Percentiles rank a stretch among this genome's conserved stretches.
phyloP scores from a whole-genome alignment of 2,888 invertebrate genomes.

The Minunthozetes semirufus region DNA sequence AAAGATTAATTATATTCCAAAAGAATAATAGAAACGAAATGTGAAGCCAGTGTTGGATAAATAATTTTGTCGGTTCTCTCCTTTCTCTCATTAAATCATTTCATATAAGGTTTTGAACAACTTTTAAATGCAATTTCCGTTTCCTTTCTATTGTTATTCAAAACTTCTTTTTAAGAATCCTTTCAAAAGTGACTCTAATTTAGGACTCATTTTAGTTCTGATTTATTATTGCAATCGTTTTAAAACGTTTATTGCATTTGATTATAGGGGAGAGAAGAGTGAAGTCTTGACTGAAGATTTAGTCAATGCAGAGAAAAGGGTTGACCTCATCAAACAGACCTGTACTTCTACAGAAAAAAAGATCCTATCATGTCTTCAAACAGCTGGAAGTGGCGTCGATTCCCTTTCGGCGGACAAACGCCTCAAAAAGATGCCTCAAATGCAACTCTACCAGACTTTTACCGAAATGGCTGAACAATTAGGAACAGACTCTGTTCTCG shows the following conservation, averaged over 20 bases:
- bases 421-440: constrained; percentile 82
- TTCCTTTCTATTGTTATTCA: constrained; percentile 21
- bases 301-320: constrained; percentile 70
- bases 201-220: background rate
- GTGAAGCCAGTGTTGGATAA: background rate
- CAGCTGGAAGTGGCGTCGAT: constrained; percentile 54
- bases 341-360: constrained; percentile 53
- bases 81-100: background rate
- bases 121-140: constrained; percentile 16
- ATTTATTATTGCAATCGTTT: too few relatives aligned
- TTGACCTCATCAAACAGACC: constrained; percentile 68
- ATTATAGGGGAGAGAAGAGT: constrained; percentile 68
- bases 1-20: background rate
- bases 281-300: constrained; percentile 75
- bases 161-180: too few relatives aligned
- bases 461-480: constrained; percentile 56
- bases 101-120: background rate
- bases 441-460: constrained; percentile 67
- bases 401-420: constrained; percentile 34
- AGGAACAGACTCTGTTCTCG: constrained; percentile 60
- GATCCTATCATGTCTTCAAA: constrained; percentile 50
- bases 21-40: background rate
- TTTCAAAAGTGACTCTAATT: background rate
- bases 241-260: too few relatives aligned
- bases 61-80: background rate